Evolutionary conservation across 2,113 vertebrate species (phyloP), one percentile per base, ranked within the genome.

Genomic region (Leucoraja erinaceus): DNA sequence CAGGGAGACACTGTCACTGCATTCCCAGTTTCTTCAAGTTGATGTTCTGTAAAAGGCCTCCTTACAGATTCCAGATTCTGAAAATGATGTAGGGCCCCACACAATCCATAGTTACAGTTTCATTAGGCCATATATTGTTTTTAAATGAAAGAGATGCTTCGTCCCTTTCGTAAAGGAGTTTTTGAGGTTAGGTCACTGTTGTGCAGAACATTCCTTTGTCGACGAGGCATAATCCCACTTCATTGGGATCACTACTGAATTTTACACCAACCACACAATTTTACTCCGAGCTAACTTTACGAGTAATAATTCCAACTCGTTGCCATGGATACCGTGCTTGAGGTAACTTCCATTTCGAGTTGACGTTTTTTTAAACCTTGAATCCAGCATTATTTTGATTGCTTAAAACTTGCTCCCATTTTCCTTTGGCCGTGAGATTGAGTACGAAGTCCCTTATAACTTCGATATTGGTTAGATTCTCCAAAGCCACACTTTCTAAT

Each of bases 181-280:
- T 91, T 38, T 38, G 90, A 91, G 68, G 72, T 91, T 47, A 91
- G 63, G 66, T 72, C 66, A 70, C 66, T 72, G 90, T 54, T 72
- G 68, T 91, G 66, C 33, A 54, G 90, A 54, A 91, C 68, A 72
- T 91, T 91, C 66, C 66, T 91, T 22, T 72, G 90, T 72, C 90
- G 18, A 91, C 47, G 38, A 22, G 28, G 22, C 66, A 91, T 54
- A 20, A 72, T 72, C 31, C 90, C 68, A 72, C 66, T 72, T 66
- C 33, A 54, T 72, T 70, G 68, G 66, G 68, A 54, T 38, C 38
- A 91, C 5, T 72, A 31, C 47, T 28, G 11, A 70, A 54, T 54
- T 68, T 91, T 72, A 47, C 33, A 72, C 66, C 9, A 28, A 47
- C 72, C 66, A 47, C 66, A 72, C 31, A 72, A 33, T 16, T 20